Percentiles rank a stretch among this genome's conserved stretches.
These are phyloP conservation scores for Sorex maritimensis DNA, from an alignment of 2,797 vertebrate species.

Conservation along the genomic window DNA sequence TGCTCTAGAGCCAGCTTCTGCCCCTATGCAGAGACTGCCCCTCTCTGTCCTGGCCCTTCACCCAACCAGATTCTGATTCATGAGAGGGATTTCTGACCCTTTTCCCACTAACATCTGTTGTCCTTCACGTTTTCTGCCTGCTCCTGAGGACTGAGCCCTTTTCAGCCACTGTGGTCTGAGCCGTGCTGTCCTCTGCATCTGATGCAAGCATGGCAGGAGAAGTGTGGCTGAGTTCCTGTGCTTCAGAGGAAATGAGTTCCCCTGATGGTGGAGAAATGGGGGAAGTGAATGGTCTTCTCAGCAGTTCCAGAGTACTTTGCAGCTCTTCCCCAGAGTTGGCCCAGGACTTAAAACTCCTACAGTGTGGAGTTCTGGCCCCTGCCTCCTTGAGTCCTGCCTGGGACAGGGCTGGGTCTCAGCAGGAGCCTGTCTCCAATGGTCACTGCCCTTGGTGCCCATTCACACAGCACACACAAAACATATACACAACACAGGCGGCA, in stretches of 20 bases:
- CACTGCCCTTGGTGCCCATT: neutral
- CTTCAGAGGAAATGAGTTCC: neutral
- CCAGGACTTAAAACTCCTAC: neutral
- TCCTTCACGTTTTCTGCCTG: rapidly evolving
- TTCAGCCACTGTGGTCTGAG: neutral
- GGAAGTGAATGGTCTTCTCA: neutral
- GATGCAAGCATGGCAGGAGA: too few relatives aligned
- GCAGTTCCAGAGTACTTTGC: neutral
- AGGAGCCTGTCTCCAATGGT: too few relatives aligned
- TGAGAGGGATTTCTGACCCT: neutral
- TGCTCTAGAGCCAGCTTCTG: neutral
- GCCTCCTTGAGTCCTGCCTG: neutral
- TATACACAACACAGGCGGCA: too few relatives aligned
- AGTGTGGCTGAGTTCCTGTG: neutral
- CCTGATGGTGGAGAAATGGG: neutral
- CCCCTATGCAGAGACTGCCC: neutral
- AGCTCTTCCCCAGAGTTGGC: neutral
- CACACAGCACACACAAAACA: too few relatives aligned
- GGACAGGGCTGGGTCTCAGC: neutral
- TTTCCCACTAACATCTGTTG: neutral
- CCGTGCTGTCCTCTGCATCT: too few relatives aligned
- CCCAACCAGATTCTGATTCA: too few relatives aligned
- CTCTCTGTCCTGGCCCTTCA: neutral
- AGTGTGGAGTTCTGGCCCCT: neutral
- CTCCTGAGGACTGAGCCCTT: neutral